Evolutionary conservation across 1,140 invertebrate genomes (phyloP), one percentile per base, ranked within the genome.

Genomic region (Trypoxylus dichotomus): DNA sequence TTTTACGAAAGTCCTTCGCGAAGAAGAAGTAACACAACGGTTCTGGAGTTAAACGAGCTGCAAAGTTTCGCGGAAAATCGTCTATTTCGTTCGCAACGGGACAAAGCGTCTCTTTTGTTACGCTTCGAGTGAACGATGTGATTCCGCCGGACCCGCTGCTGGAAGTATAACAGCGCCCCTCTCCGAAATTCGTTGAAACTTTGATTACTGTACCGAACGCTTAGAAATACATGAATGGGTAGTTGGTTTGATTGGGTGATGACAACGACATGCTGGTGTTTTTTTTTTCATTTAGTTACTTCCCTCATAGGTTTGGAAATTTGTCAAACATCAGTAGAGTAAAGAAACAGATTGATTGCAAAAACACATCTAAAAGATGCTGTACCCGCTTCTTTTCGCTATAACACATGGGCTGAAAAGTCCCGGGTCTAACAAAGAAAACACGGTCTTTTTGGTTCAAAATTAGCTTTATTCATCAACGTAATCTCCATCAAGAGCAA

Each of bases 31-130:
- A 10, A 24, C 11, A 15, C 8, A 68, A 24, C n/a, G n/a, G n/a
- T 68, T 27, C 60, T 68, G 25, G 27, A 68, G 60, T 68, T 68
- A 68, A 68, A 68, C 60, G 60, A 68, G 60, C 60, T 68, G 60
- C 60, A 15, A 68, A 68, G 60, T 68, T 68, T 68, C 21, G 60
- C 10, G 24, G 60, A 27, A 68, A 29, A 68, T 19, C 60, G 27
- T 68, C 60, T 68, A 24, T 68, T 68, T 68, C 27, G 15, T 13
- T 13, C 60, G 11, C 13, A 54, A 19, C 19, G 19, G 15, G 47
- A 19, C 15, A n/a, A 19, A 19, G 15, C 47, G 15, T 15, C n/a
- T 54, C 19, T 54, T n/a, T 54, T 19, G 47, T 19, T 54, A 19
- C 15, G 47, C n/a, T 54, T n/a, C 1, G 2, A 54, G 19, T 19